phyloP scores from a whole-genome alignment of 1,140 invertebrate genomes.

The Drosophila lowei region DNA sequence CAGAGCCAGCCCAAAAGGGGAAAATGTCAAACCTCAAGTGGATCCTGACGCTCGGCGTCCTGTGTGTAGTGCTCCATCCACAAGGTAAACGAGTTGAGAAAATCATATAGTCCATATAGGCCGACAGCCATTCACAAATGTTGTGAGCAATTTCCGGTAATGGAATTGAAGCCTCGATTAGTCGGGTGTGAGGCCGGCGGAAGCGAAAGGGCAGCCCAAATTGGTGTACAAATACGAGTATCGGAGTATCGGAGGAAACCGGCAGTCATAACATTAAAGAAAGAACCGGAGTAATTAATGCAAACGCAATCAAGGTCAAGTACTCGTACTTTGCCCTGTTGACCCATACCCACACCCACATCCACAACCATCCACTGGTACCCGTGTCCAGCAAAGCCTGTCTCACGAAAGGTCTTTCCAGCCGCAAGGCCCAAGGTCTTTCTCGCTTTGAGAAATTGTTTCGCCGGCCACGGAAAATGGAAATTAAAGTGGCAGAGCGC shows the following conservation, averaged over 20 bases:
- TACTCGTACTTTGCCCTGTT: constrained; percentile 77
- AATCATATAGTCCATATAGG: constrained; percentile 3
- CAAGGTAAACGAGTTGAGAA: constrained; percentile 45
- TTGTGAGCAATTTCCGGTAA: constrained; percentile 63
- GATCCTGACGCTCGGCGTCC: constrained; percentile 39
- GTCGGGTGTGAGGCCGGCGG: constrained; percentile 30
- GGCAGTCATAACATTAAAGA: constrained; percentile 76
- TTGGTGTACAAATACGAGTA: constrained; percentile 49
- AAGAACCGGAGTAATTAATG: constrained; percentile 67
- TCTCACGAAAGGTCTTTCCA: constrained; percentile 3
- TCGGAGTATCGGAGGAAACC: constrained; percentile 27
- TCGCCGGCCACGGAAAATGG: constrained; percentile 72
- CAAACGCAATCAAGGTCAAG: constrained; percentile 79
- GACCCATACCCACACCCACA: constrained; percentile 45
- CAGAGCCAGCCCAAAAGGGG: not conserved
- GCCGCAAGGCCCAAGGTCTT: constrained; percentile 33
- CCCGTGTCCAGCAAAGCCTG: not conserved
- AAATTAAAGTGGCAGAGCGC: constrained; percentile 73
- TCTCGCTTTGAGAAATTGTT: constrained; percentile 56
- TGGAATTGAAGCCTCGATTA: constrained; percentile 67
- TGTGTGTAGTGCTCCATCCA: constrained; percentile 46
- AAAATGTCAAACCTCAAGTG: constrained; percentile 53
- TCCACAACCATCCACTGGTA: constrained; percentile 19
- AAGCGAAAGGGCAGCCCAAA: constrained; percentile 42
- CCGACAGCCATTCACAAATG: constrained; percentile 14